Evolutionary conservation across 1,140 invertebrate species (phyloP).

Genomic region (Ips nitidus): DNA sequence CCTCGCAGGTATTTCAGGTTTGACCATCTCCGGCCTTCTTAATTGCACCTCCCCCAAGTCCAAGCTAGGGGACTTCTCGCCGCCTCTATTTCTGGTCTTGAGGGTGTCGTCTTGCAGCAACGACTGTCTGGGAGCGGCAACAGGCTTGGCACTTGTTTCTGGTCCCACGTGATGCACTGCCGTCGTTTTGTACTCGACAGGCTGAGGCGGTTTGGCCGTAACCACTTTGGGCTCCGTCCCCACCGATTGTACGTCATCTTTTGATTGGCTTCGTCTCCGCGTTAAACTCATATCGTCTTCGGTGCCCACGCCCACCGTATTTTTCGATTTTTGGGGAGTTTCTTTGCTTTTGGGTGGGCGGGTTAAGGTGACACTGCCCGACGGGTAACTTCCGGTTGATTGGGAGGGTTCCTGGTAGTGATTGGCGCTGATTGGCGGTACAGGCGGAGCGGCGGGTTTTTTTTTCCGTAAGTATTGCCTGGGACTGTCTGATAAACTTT

Average conservation of each 20-base stretch:
- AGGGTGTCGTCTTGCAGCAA: constrained; percentile 7
- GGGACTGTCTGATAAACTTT: constrained; percentile 58
- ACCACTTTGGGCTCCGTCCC: constrained; percentile 18
- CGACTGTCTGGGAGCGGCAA: constrained; percentile 42
- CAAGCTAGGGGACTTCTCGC: constrained; percentile 25
- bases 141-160: constrained; percentile 37
- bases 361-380: constrained; percentile 38
- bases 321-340: constrained; percentile 28
- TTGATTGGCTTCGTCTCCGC: constrained; percentile 24
- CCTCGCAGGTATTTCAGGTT: constrained; percentile 71
- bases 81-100: constrained; percentile 15
- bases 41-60: constrained; percentile 41
- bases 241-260: constrained; percentile 20
- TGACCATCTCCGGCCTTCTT: constrained; percentile 47
- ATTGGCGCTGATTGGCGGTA: constrained; percentile 46
- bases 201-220: constrained; percentile 51
- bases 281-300: constrained; percentile 22
- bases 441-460: constrained; percentile 63
- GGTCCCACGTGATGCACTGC: constrained; percentile 24
- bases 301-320: constrained; percentile 37
- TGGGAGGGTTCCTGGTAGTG: background rate
- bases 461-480: constrained; percentile 70
- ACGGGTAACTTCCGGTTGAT: background rate
- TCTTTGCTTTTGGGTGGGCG: constrained; percentile 37
- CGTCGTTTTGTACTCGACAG: constrained; percentile 46